Evolutionary conservation across 2,888 invertebrate species (phyloP).

Genomic region (Melieria picta): DNA sequence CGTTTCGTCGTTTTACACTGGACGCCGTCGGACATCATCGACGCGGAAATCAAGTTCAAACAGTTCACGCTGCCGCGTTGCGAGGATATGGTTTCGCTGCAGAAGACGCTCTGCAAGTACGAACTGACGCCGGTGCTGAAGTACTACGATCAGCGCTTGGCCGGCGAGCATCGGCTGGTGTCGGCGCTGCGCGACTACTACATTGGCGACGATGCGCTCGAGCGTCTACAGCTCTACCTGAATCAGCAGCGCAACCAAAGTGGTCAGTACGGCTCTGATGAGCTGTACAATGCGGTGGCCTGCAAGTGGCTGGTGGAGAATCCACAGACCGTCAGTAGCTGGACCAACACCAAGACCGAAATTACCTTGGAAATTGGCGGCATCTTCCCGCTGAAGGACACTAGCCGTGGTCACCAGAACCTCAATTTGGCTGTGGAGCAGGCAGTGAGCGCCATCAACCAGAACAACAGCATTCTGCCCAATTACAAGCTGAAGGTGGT

Average conservation of each 20-base stretch:
- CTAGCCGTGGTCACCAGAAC: slow-evolving; percentile 69
- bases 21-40: slow-evolving; percentile 73
- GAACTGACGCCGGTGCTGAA: slow-evolving; percentile 76
- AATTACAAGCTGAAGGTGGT: slow-evolving; percentile 72
- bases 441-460: slow-evolving; percentile 74
- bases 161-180: slow-evolving; percentile 55
- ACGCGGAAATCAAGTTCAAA: slow-evolving; percentile 66
- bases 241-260: slow-evolving; percentile 18
- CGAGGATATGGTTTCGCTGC: slow-evolving; percentile 59
- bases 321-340: slow-evolving; percentile 65
- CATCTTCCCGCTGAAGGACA: slow-evolving; percentile 72
- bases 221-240: slow-evolving; percentile 22
- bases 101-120: slow-evolving; percentile 71
- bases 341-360: slow-evolving; percentile 61
- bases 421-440: slow-evolving; percentile 70
- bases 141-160: slow-evolving; percentile 72
- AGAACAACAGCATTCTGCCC: slow-evolving; percentile 69
- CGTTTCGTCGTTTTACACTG: slow-evolving; percentile 73
- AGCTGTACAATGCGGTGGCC: slow-evolving; percentile 65
- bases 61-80: slow-evolving; percentile 75
- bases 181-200: slow-evolving; percentile 50
- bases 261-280: slow-evolving; percentile 6
- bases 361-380: slow-evolving; percentile 54
- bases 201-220: slow-evolving; percentile 43
- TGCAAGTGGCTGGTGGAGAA: slow-evolving; percentile 75